Evolutionary conservation across 2,113 vertebrate genomes (phyloP), one percentile per base, ranked within the genome.

Genomic region (Hemibates koningsi): DNA sequence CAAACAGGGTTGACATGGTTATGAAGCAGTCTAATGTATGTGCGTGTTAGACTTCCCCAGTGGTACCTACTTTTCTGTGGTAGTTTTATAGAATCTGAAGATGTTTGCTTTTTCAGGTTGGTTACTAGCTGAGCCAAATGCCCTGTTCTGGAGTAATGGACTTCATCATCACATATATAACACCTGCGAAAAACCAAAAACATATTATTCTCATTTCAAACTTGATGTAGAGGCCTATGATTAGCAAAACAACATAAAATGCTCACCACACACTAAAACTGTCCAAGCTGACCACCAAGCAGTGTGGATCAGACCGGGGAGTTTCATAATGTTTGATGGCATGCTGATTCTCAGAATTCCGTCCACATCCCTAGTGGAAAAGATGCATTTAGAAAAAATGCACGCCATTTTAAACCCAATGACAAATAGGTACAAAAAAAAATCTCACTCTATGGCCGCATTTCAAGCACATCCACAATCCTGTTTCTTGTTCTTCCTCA

Each of bases 401-500:
- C 5, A 85, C 3, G 2, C 17, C 17, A 5, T 13, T 5, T 82
- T n/a, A 73, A 88, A 53, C 66, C 8, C 9, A 80, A n/a, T 4
- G 9, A 71, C 7, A 16, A 84, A 66, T 9, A 1, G 16, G 5
- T 6, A 16, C 4, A 17, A 61, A 45, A 21, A 38, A 14, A 19
- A 17, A 53, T 32, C 96, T 93, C 97, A 99, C 99, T 96, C 97
- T 97, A 81, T 99, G 97, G 78, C 98, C 98, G 89, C 99, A 99
- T 96, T 98, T 99, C 86, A 99, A 96, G 95, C 99, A 99, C 86
- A 98, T 95, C 98, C 99, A 99, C 91, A 98, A 81, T 0, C 93
- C 88, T 50, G 91, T 84, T 89, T 97, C 97, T 11, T 78, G 21
- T 50, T 97, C 96, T 53, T 96, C 96, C 73, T 96, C 95, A 17